Evolutionary conservation across 2,888 invertebrate species (phyloP).

Genomic region (Andrena chrysosceles): DNA sequence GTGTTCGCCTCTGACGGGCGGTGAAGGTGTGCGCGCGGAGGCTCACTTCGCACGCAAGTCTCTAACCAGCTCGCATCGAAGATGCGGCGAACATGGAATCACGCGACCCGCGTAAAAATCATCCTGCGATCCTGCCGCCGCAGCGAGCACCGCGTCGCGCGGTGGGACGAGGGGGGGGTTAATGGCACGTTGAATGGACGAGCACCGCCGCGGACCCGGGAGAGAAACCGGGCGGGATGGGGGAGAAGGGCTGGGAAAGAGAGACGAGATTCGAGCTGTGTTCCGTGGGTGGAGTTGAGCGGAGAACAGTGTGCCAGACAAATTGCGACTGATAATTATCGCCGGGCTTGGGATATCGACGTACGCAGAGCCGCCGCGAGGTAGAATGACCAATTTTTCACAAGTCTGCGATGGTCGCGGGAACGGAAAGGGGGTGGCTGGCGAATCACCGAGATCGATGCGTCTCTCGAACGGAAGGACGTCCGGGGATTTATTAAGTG

Average conservation of each 20-base stretch:
- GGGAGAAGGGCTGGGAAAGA: not conserved
- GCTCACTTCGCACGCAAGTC: slow-evolving; percentile 67
- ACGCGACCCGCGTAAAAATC: slow-evolving; percentile 60
- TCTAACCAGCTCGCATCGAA: slow-evolving; percentile 68
- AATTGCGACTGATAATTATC: slow-evolving; percentile 60
- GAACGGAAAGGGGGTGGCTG: slow-evolving; percentile 25
- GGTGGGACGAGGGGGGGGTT: slow-evolving; percentile 2
- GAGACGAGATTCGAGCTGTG: slow-evolving; percentile 28
- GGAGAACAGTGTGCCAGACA: slow-evolving; percentile 47
- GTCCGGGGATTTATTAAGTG: not conserved
- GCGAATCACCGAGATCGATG: slow-evolving; percentile 28
- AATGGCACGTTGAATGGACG: slow-evolving; percentile 42
- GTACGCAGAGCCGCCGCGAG: slow-evolving; percentile 6
- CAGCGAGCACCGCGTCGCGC: not conserved
- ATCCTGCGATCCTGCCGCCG: slow-evolving; percentile 24
- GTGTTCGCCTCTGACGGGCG: not conserved
- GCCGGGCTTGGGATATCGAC: slow-evolving; percentile 28
- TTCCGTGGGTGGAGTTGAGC: slow-evolving; percentile 41
- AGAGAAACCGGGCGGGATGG: too few species aligned
- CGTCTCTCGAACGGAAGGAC: not conserved
- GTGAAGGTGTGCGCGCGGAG: slow-evolving; percentile 28
- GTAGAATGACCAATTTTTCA: slow-evolving; percentile 45
- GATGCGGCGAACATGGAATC: slow-evolving; percentile 59
- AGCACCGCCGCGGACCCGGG: slow-evolving; percentile 1
- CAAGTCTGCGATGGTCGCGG: slow-evolving; percentile 1